Base-by-base conservation (phyloP, 2,113 vertebrate genomes). In the Lontra canadensis region DNA sequence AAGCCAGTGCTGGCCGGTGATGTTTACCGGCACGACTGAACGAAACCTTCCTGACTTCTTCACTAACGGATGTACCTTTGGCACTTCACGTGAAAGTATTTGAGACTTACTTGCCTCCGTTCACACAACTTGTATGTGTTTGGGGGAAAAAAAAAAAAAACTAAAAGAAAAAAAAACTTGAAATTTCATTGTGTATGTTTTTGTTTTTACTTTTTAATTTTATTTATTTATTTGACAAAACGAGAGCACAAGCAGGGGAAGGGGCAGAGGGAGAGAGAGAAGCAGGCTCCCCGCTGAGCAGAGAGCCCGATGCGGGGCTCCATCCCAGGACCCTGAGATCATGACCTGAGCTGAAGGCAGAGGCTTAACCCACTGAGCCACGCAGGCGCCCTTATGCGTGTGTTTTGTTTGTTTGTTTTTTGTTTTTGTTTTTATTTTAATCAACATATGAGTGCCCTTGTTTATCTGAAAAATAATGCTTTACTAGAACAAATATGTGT, bases 301-400 rank as follows among this genome's bases (percentile, higher is more conserved):
- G 29, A 29, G 12, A 2, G 31, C 63, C 6, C 2, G 14, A 4
- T 17, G 14, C 0, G 0, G 63, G 63, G 6, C 13, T 65, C 5
- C 1, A 65, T 15, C 29, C 63, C 13, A 31, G 63, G 29, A 15
- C 29, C 29, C 63, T 7, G 63, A 6, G 29, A 31, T 31, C 29
- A 31, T 31, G 29, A 31, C 63, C 63, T 14, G 63, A 34, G 14
- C 15, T 0, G 6, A 34, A 67, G 63, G 31, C 63, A 67, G 63
- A 34, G 2, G 6, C 14, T 67, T 67, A 0, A 14, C 31, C 14
- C 26, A 17, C 63, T 67, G 31, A 67, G 29, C 31, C 31, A 67
- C 63, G 29, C 6, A 34, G 31, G 63, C 1, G 6, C 63, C 31
- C 31, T 67, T 67, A 31, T 65, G 63, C 14, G 2, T 57, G 61